These are phyloP conservation scores for Steatornis caripensis DNA, from an alignment of 2,113 vertebrate species.

Conservation along the genomic window DNA sequence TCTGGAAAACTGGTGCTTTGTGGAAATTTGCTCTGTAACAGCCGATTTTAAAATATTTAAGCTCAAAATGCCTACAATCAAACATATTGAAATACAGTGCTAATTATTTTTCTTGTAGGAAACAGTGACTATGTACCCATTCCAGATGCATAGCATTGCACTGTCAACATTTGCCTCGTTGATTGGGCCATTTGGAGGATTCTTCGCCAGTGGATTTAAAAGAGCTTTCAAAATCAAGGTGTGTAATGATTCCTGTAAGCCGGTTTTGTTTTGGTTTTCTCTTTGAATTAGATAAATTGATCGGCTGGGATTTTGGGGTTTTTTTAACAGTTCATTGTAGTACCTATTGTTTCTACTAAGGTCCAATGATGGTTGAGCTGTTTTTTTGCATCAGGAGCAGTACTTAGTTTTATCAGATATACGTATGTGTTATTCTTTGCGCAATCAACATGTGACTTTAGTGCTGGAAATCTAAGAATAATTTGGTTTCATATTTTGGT, in stretches of 20 bases:
- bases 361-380: not conserved
- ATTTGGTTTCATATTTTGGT: not conserved
- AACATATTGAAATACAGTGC: not conserved
- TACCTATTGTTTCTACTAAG: not conserved
- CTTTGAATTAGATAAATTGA: not conserved
- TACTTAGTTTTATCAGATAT: not conserved
- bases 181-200: constrained; percentile 97
- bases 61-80: not conserved
- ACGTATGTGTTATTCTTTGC: not conserved
- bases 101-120: constrained; percentile 71
- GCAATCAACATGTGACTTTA: not conserved
- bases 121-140: constrained; percentile 90
- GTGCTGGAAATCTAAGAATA: not conserved
- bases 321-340: not conserved
- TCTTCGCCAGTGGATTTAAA: constrained; percentile 98
- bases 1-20: not conserved
- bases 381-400: not conserved
- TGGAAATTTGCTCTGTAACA: not conserved
- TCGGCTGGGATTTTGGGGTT: not conserved
- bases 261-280: not conserved
- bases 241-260: not conserved
- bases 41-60: not conserved
- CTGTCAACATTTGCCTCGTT: constrained; percentile 91
- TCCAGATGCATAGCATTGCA: constrained; percentile 94
- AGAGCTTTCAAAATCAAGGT: constrained; percentile 99